Evolutionary conservation across 1,140 invertebrate genomes (phyloP), one percentile per base, ranked within the genome.

Genomic region (Hermetia illucens): DNA sequence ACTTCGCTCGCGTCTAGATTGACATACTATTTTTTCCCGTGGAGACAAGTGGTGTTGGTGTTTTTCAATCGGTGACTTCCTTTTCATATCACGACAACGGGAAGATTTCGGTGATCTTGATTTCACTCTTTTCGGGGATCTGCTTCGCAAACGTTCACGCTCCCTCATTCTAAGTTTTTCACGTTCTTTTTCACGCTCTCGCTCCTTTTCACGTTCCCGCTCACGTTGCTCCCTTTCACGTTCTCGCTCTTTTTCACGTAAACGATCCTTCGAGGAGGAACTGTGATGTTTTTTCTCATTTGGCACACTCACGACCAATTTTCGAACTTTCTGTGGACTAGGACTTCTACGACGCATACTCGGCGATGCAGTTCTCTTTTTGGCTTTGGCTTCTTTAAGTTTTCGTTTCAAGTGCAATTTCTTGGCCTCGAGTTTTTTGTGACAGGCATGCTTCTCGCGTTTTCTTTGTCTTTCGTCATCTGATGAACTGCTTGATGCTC

Each of bases 391-490:
- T 38, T 58, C 55, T 29, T 58, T 58, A 0, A 58, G 25, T 25
- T 58, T 58, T 2, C 55, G 52, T 39, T 58, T 58, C 2, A 58
- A 40, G 24, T 58, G 55, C 45, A 53, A 54, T 4, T 53, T 46
- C 30, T 58, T 58, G 9, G 55, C 55, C 25, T 58, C 55, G 32
- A 58, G 34, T 20, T 58, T 58, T 37, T 56, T 58, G 18, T 58
- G 55, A n/a, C 34, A 35, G 3, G 50, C 53, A 38, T 56, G 53
- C 19, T 54, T 54, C 22, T 58, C 53, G 3, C 55, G 44, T 22
- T 58, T 58, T 0, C 55, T 51, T 17, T 6, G 10, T 2, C 50
- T 45, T 22, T 58, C 55, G 12, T 58, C 55, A 10, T 52, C 53
- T 5, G 53, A 56, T 0, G 53, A 49, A 29, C 50, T 53, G 32